Evolutionary conservation across 92 coral and sea anemone genomes (phyloP).

Genomic region (Phenganax stokvisi): DNA sequence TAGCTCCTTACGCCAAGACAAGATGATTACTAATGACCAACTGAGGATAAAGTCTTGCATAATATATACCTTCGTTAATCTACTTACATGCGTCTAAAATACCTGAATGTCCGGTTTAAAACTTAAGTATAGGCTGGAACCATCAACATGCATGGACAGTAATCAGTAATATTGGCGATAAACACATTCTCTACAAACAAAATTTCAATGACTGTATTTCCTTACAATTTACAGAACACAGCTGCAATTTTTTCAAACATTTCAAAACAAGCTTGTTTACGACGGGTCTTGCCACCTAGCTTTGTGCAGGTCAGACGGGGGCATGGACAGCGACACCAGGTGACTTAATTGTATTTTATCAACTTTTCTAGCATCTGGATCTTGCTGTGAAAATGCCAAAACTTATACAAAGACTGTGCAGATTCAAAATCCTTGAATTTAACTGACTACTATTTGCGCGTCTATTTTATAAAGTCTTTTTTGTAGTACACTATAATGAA

Average conservation of each 20-base stretch:
- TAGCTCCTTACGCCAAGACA: neutral
- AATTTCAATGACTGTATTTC: neutral
- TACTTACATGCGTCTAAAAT: neutral
- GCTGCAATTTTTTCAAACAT: neutral
- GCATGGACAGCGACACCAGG: neutral
- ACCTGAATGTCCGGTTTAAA: slow-evolving; percentile 3
- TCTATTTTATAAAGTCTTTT: too few species aligned
- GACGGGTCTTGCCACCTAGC: slow-evolving; percentile 1
- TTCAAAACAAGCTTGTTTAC: neutral
- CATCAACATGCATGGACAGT: neutral
- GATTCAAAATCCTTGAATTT: too few species aligned
- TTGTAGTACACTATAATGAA: too few species aligned
- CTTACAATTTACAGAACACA: neutral
- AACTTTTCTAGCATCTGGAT: neutral
- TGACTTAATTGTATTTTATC: neutral
- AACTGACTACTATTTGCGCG: too few species aligned
- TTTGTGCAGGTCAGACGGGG: neutral
- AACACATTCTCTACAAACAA: neutral
- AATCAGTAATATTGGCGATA: neutral
- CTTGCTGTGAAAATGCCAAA: neutral
- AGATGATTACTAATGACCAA: neutral
- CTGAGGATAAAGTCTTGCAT: slow-evolving; percentile 8
- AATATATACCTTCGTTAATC: neutral
- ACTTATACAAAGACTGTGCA: neutral
- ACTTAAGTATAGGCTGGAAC: neutral